These are phyloP conservation scores for Pocillopora grandis DNA, from an alignment of 92 coral and sea anemone species.

Conservation along the genomic window DNA sequence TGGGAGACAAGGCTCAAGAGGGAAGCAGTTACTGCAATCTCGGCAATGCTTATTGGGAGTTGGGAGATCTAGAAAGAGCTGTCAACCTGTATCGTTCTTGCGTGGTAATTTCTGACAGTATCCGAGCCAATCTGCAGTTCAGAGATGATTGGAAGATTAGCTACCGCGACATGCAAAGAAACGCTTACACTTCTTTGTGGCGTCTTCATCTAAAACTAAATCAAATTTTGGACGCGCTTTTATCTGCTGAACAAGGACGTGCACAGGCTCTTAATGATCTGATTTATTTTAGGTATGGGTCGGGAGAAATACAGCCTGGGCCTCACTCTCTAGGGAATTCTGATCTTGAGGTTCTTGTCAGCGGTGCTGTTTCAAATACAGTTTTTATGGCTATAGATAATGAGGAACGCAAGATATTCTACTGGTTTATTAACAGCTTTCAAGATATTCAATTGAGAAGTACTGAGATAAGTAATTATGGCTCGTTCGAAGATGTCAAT, in stretches of 20 bases:
- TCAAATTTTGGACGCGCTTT: background rate
- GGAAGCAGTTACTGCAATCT: background rate
- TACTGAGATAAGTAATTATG: too few relatives aligned
- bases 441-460: too few relatives aligned
- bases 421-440: too few relatives aligned
- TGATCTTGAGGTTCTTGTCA: background rate
- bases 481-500: too few relatives aligned
- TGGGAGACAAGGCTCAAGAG: background rate
- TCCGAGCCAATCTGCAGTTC: background rate
- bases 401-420: too few relatives aligned
- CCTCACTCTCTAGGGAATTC: background rate
- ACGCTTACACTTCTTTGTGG: background rate
- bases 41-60: background rate
- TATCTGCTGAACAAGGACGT: background rate
- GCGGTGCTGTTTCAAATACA: background rate
- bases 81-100: background rate
- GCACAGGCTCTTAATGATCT: background rate
- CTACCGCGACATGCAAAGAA: background rate
- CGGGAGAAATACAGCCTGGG: background rate
- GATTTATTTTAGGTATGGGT: background rate
- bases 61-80: background rate
- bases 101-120: background rate
- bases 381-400: background rate
- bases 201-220: background rate
- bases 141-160: background rate